Evolutionary conservation across 2,113 vertebrate genomes (phyloP), one percentile per base, ranked within the genome.

Genomic region (Callipepla squamata): DNA sequence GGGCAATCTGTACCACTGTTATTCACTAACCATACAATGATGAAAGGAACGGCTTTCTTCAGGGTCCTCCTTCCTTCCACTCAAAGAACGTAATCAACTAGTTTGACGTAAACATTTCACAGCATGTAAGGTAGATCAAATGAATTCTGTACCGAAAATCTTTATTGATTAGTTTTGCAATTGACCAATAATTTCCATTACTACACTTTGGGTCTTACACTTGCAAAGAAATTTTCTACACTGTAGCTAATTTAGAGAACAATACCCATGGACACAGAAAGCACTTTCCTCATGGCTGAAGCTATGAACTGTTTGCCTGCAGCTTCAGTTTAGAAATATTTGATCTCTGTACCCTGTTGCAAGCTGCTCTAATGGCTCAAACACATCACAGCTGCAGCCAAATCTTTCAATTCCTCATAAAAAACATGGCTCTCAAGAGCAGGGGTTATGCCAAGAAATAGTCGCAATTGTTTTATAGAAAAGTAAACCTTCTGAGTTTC

Each of bases 401-500:
- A 77, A 89, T 91, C 38, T 77, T 94, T 47, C 63, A 76, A 77
- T 55, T 75, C 65, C 32, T 85, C 89, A 65, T 36, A 74, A 94
- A 40, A 91, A 94, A 76, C 32, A 87, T 76, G 42, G 66, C 38
- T 74, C 34, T 91, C 26, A 34, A 91, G 34, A 85, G 70, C 11
- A 70, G 65, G 48, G 3, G 1, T 20, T 74, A 53, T 51, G 95
- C 84, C 93, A 95, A 94, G 72, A 92, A 93, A 92, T 26, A 87
- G 80, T 85, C 0, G 0, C 63, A 91, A 85, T 66, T 16, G 4
- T 50, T 92, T 59, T 12, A 90, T 2, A 57, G 15, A 80, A 87
- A 87, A 87, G 61, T 87, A 93, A 93, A 89, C 81, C 77, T 73
- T 77, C 26, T 25, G 34, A 68, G 65, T 89, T 92, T 92, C 85